Evolutionary conservation across 2,888 invertebrate species (phyloP), one percentile per base, ranked within the genome.

Genomic region (Atethmia centrago): DNA sequence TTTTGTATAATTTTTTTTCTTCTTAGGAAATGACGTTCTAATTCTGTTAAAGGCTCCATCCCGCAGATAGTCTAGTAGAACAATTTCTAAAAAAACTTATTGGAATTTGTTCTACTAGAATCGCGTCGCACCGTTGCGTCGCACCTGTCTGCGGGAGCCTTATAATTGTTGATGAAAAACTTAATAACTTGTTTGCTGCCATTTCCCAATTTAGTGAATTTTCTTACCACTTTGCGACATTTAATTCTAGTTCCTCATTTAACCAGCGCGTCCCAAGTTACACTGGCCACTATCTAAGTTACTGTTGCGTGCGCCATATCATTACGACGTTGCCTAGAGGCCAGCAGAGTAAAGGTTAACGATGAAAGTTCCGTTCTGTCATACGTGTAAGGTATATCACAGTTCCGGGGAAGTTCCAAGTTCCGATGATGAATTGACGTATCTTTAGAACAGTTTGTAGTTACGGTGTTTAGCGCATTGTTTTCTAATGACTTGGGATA

Each of bases 311-410:
- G 89, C 76, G 78, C 79, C 75, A 73, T 83, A 85, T 84, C 86
- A 85, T 89, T 85, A 87, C 78, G 56, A 63, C 69, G 25, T 45
- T 82, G 89, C 91, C 91, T 61, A 80, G 81, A 87, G 89, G 87
- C 84, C 83, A 74, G 63, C 76, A 81, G 85, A 79, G 70, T 85
- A 92, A 93, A 93, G 92, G 93, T 92, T 91, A 92, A 88, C 87
- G 89, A 89, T 86, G 91, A 93, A 92, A 93, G 88, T 88, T 89
- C 87, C 87, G 86, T 87, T 87, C 84, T 86, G 77, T 78, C 74
- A 71, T 74, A 73, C 59, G 63, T 63, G 77, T 74, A 58, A 71
- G 74, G 65, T 65, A 82, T 73, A 77, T 56, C 81, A 77, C 62
- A 61, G 74, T 63, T 85, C 85, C 77, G 85, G 71, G 59, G 56